A percentile compares a stretch with the other conserved stretches of the same genome.
phyloP scores from a whole-genome alignment of 2,888 invertebrate genomes.

The Hetaerina titia region DNA sequence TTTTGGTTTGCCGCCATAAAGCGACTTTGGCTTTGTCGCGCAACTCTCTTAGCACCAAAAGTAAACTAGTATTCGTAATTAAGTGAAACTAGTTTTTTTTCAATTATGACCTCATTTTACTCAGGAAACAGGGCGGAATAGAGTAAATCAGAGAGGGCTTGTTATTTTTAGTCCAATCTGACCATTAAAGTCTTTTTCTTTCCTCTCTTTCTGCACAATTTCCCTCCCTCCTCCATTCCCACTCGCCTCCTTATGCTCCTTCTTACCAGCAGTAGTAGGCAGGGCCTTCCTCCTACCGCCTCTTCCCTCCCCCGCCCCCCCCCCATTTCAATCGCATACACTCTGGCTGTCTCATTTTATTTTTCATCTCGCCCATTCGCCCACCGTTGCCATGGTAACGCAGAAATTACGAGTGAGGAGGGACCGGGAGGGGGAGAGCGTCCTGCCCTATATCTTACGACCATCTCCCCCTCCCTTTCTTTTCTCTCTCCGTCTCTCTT shows the following conservation, averaged over 20 bases:
- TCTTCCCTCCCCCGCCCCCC: neutral
- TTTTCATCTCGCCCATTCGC: neutral
- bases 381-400: slow-evolving; percentile 36
- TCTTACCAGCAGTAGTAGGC: neutral
- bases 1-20: too few relatives aligned
- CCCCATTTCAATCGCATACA: neutral
- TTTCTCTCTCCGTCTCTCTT: neutral
- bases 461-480: neutral
- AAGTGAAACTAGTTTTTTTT: too few relatives aligned
- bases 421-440: neutral
- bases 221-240: neutral
- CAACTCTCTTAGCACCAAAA: too few relatives aligned
- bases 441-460: neutral
- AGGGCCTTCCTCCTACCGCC: neutral
- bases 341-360: neutral
- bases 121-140: too few relatives aligned
- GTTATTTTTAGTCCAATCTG: too few relatives aligned
- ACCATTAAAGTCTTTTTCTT: too few relatives aligned
- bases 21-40: too few relatives aligned
- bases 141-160: too few relatives aligned
- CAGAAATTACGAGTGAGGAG: neutral
- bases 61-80: too few relatives aligned
- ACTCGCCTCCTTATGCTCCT: neutral
- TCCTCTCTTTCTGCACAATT: neutral
- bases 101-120: too few relatives aligned